These are phyloP conservation scores for Stomatorhinus ivindoensis DNA, from an alignment of 2,113 vertebrate species.

Conservation along the genomic window DNA sequence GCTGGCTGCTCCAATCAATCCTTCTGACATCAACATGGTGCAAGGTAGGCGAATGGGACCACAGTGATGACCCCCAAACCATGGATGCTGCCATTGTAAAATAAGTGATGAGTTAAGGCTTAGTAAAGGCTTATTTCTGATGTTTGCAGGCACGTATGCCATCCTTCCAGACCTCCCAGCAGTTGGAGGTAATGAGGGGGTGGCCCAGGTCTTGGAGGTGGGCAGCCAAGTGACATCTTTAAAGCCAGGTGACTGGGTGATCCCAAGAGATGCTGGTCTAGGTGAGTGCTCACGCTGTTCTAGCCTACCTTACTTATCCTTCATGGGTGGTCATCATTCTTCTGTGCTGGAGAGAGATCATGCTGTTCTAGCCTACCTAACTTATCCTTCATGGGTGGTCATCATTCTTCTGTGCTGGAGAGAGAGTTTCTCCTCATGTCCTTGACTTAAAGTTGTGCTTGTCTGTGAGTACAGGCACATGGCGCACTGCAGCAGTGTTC, in stretches of 20 bases:
- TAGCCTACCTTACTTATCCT: not conserved
- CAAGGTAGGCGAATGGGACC: constrained; percentile 64
- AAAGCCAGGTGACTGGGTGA: constrained; percentile 78
- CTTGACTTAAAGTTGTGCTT: not conserved
- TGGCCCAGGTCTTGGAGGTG: constrained; percentile 76
- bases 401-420: not conserved
- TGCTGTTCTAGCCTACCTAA: too few species aligned
- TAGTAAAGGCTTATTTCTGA: not conserved
- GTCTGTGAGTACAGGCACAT: constrained; percentile 67
- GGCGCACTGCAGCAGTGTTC: constrained; percentile 71
- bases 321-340: not conserved
- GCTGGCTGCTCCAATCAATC: constrained; percentile 88
- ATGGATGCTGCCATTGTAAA: not conserved
- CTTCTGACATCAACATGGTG: constrained; percentile 92
- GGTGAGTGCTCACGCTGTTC: constrained; percentile 57
- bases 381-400: not conserved
- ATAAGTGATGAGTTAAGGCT: not conserved
- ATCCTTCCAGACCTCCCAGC: constrained; percentile 74
- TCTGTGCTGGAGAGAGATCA: not conserved
- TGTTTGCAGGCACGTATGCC: constrained; percentile 73
- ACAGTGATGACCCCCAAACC: not conserved
- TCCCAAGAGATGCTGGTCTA: constrained; percentile 65
- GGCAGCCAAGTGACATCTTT: constrained; percentile 63
- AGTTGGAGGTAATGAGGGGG: constrained; percentile 86
- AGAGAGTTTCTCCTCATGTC: not conserved